Base-by-base conservation (phyloP, 1,140 invertebrate genomes). In the Anoplolepis gracilipes region DNA sequence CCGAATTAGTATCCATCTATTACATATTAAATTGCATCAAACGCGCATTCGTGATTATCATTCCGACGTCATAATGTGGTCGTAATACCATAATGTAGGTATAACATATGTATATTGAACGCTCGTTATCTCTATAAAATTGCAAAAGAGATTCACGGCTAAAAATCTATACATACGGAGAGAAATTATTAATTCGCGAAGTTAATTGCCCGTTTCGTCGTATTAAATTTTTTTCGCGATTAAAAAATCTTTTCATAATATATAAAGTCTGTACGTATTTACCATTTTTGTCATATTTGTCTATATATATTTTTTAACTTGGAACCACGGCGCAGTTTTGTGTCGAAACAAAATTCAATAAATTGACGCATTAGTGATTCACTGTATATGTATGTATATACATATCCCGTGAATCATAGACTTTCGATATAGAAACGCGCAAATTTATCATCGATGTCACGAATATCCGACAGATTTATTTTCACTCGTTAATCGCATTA, bases 21-120 rank as follows among this genome's bases (percentile, higher is more conserved):
- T 73, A 25, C 53, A 73, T 82, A 82, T 82, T 73, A 81, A 72
- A 81, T 72, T 82, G 42, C 25, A 82, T 73, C 4, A 82, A 82
- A 82, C 36, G 36, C 53, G 36, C 53, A 10, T 49, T 28, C 67
- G 11, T 57, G 25, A 79, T 72, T 59, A 81, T 72, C 33, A 59
- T 46, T 42, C 28, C 25, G n/a, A n/a, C 28, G n/a, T 79, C 33
- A 69, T 53, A 82, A 46, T 53, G 65, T 65, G 28, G 19, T 39
- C 33, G 19, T 70, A 70, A 28, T 25, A n/a, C 30, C 39, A 22
- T 57, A 36, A 13, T 25, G 13, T 25, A 13, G 70, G 10, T n/a
- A n/a, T n/a, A 19, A 72, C 7, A 11, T 36, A 36, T 36, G n/a
- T 7, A 57, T 46, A 16, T 42, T 16, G 78, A 72, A 1, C 16